Base-by-base conservation (phyloP, 2,888 invertebrate genomes). In the Pelosia muscerda region DNA sequence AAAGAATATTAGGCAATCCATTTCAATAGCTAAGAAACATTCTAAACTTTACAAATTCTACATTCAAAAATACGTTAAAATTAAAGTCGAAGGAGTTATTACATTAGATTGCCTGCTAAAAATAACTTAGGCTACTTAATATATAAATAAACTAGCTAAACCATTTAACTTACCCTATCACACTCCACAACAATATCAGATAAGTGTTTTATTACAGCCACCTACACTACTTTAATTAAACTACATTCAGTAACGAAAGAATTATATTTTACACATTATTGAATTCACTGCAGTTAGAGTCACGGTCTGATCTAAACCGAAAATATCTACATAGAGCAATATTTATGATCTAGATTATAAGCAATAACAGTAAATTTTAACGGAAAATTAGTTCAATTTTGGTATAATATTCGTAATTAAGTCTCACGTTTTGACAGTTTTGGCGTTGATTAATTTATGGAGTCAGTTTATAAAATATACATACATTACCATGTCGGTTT, bases 151-250 rank as follows among this genome's bases (percentile, higher is more conserved):
- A 49, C 49, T n/a, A n/a, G 49, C 49, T 49, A 49, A 49, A 19
- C 34, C 19, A 10, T 59, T 31, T 9, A 31, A 67, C 55, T 22
- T 80, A 69, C 69, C 64, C n/a, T n/a, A 65, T 76, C 62, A n/a
- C 55, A 0, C 1, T 13, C 4, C 1, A 22, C 58, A 65, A 23
- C 62, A 70, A 5, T 49, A 56, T 11, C 31, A 70, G 73, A 75
- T 72, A 73, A 79, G 77, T 81, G 72, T 80, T 82, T 49, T 49
- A 49, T 82, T 80, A 81, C 82, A 81, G 77, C 77, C 77, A 79
- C 81, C 82, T 1, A 31, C 74, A 68, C 73, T 72, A 70, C 71
- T 81, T 82, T 81, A 82, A 81, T 82, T 81, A 83, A 83, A 80
- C 68, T 72, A 56, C 70, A 71, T 62, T 66, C 65, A 63, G 75